Evolutionary conservation across 2,888 invertebrate species (phyloP).

Genomic region (Sesamia inferens): DNA sequence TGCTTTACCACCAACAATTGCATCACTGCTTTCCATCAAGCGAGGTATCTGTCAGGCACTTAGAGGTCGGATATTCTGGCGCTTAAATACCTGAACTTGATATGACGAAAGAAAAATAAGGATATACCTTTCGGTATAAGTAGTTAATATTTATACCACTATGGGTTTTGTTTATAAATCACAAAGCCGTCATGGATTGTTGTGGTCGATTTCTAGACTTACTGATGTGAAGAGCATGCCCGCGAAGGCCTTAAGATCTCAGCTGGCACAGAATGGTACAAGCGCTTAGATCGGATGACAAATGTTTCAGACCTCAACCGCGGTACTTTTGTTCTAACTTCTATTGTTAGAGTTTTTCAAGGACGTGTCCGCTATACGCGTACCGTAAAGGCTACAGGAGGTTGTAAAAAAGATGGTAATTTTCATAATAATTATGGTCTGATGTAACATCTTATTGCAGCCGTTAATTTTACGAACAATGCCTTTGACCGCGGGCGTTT

Average conservation of each 20-base stretch:
- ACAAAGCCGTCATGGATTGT: neutral
- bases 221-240: neutral
- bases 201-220: neutral
- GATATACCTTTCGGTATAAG: no score
- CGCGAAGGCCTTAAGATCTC: neutral
- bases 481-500: neutral
- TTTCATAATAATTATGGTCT: conserved; percentile 3
- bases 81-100: no score
- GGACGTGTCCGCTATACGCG: conserved; percentile 13
- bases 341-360: conserved; percentile 36
- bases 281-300: conserved; percentile 47
- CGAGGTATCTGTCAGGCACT: no score
- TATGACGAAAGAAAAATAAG: no score
- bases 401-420: neutral
- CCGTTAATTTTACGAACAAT: neutral
- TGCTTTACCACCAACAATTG: no score
- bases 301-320: conserved; percentile 38
- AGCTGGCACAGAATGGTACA: conserved; percentile 20
- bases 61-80: no score
- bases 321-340: conserved; percentile 41
- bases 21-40: no score
- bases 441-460: neutral
- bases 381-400: neutral
- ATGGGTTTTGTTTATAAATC: no score
- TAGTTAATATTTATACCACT: no score